Conservation (phyloP, 2,797 vertebrate genomes). For the Sebastes taczanowskii region DNA sequence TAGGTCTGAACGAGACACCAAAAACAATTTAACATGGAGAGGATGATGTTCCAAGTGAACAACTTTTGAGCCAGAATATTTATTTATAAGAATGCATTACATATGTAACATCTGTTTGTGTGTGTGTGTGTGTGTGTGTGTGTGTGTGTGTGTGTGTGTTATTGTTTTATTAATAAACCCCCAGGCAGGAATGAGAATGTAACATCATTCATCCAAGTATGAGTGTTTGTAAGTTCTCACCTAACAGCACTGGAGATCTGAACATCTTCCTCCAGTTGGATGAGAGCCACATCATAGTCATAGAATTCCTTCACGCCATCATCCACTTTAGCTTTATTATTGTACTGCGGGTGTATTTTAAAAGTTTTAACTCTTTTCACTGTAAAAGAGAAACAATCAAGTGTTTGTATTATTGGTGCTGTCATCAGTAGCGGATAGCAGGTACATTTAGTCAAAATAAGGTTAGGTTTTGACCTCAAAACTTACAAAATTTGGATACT, state of each 20-base stretch:
- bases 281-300: conserved; percentile 75
- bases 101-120: background rate
- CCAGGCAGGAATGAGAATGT: background rate
- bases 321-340: background rate
- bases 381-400: conserved; percentile 27
- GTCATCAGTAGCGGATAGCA: background rate
- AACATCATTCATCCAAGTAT: background rate
- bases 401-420: background rate
- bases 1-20: conserved; percentile 55
- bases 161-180: background rate
- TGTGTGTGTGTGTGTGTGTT: too few species aligned
- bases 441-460: background rate
- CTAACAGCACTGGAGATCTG: background rate
- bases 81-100: background rate
- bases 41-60: background rate
- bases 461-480: background rate
- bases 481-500: background rate
- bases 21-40: background rate
- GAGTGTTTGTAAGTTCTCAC: conserved; percentile 30
- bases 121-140: too few species aligned
- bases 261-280: conserved; percentile 36
- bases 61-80: background rate
- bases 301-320: conserved; percentile 59
- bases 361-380: conserved; percentile 15
- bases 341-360: conserved; percentile 16